Base-by-base conservation (phyloP, 2,888 invertebrate genomes). In the Cheilosia urbana region DNA sequence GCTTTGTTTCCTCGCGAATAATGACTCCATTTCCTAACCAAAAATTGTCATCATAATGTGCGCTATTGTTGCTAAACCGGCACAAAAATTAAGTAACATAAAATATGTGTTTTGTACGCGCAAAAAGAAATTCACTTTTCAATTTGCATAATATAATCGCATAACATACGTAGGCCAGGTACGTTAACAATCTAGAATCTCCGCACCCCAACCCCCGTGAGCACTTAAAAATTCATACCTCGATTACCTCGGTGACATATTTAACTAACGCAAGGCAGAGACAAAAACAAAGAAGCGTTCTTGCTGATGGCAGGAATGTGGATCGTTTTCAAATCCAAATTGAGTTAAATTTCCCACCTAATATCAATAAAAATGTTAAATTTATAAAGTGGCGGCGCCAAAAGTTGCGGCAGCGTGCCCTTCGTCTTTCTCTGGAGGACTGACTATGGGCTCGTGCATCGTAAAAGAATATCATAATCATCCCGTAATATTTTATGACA, bases 381-480 rank as follows among this genome's bases (percentile, higher is more conserved):
- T 81, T 76, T 65, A 81, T 75, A 69, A 76, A 76, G 69, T 60
- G 60, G 40, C 57, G 77, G 65, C 53, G 77, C 49, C 53, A 51
- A 81, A 62, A 65, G 49, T 75, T 82, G 72, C 27, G 72, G 57
- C 71, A 68, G 57, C 45, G 49, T 62, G 63, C 68, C 66, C 53
- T 15, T 40, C 15, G 40, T 21, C 80, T 55, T 66, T 66, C 58
- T 68, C 76, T 37, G 68, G 77, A 69, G 77, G 69, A 62, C 68
- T 53, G 60, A 62, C 69, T 55, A 58, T 71, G 78, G 71, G 65
- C 63, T 58, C 75, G 68, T 71, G 83, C 55, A 73, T 78, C 78
- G 89, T 89, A 90, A 90, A 90, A 88, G 90, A 90, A 90, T 90
- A 90, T 90, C 89, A 90, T 90, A 90, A 90, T 90, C 90, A 90